Evolutionary conservation across 2,113 vertebrate species (phyloP), one percentile per base, ranked within the genome.

Genomic region (Elanoides forficatus): DNA sequence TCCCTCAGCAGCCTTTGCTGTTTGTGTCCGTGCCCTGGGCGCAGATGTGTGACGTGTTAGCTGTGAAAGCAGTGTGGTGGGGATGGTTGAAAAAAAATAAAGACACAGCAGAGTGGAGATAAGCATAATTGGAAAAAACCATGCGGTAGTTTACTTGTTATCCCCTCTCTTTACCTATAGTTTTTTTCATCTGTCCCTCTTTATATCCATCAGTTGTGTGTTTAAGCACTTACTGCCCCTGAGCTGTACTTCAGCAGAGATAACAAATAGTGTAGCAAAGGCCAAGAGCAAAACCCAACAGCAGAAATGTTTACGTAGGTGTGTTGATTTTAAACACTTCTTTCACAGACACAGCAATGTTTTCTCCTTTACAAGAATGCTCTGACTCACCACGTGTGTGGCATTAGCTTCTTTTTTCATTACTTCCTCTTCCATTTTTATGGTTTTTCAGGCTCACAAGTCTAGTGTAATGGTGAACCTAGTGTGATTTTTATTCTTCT

Each of bases 351-450:
- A 15, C 22, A 58, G 71, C 18, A 45, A 32, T 4, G 1, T 62
- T 91, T 85, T 86, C 60, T 92, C 66, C 52, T 88, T 38, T 45
- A 34, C 53, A 53, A 65, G 76, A 91, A 32, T 9, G 58, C 62
- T 89, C 84, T 90, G 80, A 12, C 73, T 79, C 81, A 62, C 73
- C 48, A 10, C 1, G 1, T 60, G 32, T 79, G 73, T 85, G 86
- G 6, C 53, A 29, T 62, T 63, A 18, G 23, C 66, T 72, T 58
- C 50, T 42, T 90, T 87, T 67, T 58, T 53, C 53, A 5, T 42
- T 65, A 43, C 43, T 95, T 96, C 89, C 30, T 14, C 73, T 95
- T 90, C 76, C 38, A 30, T 62, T 91, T 66, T 62, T 13, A 68
- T 11, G 56, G 20, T 75, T 91, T 91, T 79, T 65, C 48, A 50